phyloP scores from a whole-genome alignment of 2,888 invertebrate species.

The Campoplex capitator region DNA sequence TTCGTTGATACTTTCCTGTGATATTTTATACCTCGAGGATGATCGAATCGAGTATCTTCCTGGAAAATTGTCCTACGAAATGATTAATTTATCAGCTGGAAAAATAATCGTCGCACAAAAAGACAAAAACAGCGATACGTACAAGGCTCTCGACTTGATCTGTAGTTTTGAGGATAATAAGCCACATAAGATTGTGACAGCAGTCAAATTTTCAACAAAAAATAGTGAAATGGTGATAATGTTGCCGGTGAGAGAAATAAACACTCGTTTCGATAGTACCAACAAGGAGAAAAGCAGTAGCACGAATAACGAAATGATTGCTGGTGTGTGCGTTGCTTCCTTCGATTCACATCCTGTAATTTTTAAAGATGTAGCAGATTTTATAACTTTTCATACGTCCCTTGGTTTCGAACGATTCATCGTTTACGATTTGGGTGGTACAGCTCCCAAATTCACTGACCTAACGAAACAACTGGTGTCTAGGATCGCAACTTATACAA shows the following conservation, averaged over 20 bases:
- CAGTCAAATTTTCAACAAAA: constrained; percentile 19
- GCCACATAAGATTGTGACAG: constrained; percentile 20
- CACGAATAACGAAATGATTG: constrained; percentile 82
- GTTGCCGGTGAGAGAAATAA: constrained; percentile 70
- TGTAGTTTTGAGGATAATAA: constrained; percentile 70
- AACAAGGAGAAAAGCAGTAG: constrained; percentile 77
- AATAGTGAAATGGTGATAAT: constrained; percentile 64
- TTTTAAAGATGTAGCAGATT: constrained; percentile 87
- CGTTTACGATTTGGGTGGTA: constrained; percentile 87
- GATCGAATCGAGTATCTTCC: constrained; percentile 84
- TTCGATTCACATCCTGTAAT: constrained; percentile 84
- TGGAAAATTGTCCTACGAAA: constrained; percentile 84
- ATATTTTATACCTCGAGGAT: constrained; percentile 87
- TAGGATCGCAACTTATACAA: constrained; percentile 85
- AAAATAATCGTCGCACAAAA: constrained; percentile 82
- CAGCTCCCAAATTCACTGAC: constrained; percentile 84
- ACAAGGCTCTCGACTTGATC: constrained; percentile 86
- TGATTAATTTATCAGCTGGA: constrained; percentile 75
- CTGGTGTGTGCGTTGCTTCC: constrained; percentile 88
- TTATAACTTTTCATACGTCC: constrained; percentile 88
- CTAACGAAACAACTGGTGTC: constrained; percentile 78
- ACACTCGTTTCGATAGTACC: constrained; percentile 85
- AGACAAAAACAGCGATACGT: constrained; percentile 77
- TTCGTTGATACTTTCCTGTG: constrained; percentile 88
- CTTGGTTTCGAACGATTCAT: constrained; percentile 89